These are phyloP conservation scores for Tuberolachnus salignus DNA, from an alignment of 2,888 invertebrate genomes.

Conservation along the genomic window DNA sequence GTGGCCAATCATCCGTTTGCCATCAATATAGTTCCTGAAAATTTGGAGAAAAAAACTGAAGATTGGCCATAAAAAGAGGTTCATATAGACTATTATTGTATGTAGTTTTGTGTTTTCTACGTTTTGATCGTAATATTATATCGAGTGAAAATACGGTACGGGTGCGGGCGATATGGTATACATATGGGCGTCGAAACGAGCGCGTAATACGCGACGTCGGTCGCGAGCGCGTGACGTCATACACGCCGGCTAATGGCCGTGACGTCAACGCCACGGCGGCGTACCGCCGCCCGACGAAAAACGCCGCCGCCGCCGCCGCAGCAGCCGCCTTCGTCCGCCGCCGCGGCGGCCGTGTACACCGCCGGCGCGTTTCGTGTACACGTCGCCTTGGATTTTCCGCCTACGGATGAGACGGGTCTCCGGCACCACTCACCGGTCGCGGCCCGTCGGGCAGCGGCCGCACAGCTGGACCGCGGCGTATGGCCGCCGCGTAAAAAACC, in stretches of 20 bases:
- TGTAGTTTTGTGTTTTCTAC: too few species aligned
- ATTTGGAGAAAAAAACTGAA: too few species aligned
- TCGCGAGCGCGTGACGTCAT: slow-evolving; percentile 10
- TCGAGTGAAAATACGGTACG: neutral
- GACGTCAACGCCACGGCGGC: neutral
- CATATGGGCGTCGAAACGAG: neutral
- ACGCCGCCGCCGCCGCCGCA: neutral
- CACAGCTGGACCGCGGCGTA: neutral
- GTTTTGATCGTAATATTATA: too few species aligned
- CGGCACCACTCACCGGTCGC: slow-evolving; percentile 4
- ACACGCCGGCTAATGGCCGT: neutral
- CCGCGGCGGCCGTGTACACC: neutral
- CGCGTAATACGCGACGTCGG: neutral
- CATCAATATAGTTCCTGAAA: too few species aligned
- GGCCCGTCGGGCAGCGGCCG: slow-evolving; percentile 11
- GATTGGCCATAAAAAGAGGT: too few species aligned
- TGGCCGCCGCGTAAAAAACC: slow-evolving; percentile 17
- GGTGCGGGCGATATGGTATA: neutral
- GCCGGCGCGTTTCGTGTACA: slow-evolving; percentile 32
- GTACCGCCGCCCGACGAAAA: neutral
- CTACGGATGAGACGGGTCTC: slow-evolving; percentile 20
- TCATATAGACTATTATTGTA: too few species aligned
- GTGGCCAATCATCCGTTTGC: too few species aligned
- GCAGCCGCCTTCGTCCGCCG: neutral
- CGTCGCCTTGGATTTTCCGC: slow-evolving; percentile 49